These are phyloP conservation scores for Dasypus novemcinctus DNA, from an alignment of 2,113 vertebrate genomes.

Conservation along the genomic window DNA sequence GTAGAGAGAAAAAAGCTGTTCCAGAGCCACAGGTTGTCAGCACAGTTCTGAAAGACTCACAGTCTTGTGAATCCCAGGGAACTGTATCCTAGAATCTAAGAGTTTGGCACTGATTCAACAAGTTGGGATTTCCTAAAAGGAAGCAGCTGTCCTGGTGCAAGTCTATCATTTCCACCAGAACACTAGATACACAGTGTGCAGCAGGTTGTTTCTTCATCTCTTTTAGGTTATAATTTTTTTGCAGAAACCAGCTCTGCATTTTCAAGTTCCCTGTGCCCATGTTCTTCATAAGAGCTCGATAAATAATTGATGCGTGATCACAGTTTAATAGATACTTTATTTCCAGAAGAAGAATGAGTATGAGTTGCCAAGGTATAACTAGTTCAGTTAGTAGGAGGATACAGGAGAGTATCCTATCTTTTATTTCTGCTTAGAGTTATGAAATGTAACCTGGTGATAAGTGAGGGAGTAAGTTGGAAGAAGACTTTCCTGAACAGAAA, in stretches of 20 bases:
- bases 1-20: background rate
- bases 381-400: background rate
- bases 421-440: background rate
- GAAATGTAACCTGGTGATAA: background rate
- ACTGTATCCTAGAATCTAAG: background rate
- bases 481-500: background rate
- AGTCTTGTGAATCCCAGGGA: too few species aligned
- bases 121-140: background rate
- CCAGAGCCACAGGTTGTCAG: background rate
- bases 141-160: background rate
- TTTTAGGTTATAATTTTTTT: conserved; percentile 2
- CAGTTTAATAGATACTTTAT: conserved; percentile 29
- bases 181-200: background rate
- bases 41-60: background rate
- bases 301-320: conserved; percentile 33
- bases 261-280: conserved; percentile 12
- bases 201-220: background rate
- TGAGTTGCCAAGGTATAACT: background rate
- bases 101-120: background rate
- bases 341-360: conserved; percentile 21
- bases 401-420: background rate
- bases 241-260: background rate
- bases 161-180: background rate
- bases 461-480: background rate
- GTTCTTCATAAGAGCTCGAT: conserved; percentile 25